These are phyloP conservation scores for Ciconia nigra DNA, from an alignment of 2,797 vertebrate species.

Conservation along the genomic window DNA sequence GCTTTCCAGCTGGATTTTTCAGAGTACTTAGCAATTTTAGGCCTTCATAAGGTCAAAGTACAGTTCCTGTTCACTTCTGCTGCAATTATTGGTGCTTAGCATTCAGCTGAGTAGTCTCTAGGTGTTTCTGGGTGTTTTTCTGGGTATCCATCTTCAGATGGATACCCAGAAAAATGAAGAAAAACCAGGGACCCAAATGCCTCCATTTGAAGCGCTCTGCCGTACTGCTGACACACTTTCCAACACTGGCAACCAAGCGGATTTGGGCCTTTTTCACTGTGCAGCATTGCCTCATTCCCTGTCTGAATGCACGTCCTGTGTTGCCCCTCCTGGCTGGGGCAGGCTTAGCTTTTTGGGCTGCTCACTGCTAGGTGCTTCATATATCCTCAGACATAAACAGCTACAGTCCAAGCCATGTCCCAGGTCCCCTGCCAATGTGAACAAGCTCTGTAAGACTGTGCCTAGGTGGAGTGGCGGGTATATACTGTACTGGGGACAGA, in stretches of 20 bases:
- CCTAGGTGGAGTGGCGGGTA: rapidly evolving
- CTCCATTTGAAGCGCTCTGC: background rate
- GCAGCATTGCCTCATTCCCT: background rate
- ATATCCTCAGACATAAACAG: background rate
- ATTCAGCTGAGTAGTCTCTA: background rate
- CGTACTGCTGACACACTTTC: background rate
- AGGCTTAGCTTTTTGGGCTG: background rate
- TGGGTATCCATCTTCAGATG: too few relatives aligned
- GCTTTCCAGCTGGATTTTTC: background rate
- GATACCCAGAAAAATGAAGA: background rate
- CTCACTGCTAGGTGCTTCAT: background rate
- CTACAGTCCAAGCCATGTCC: background rate
- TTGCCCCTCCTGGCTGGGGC: background rate
- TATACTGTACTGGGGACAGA: background rate
- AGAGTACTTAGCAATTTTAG: background rate
- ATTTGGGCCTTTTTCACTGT: background rate
- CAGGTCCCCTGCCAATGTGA: background rate
- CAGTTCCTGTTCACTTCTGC: background rate
- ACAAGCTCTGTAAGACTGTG: background rate
- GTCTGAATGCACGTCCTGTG: background rate
- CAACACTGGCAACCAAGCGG: background rate
- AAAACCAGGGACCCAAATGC: background rate
- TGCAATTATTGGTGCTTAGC: background rate
- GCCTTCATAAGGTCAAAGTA: background rate
- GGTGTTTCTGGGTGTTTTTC: too few relatives aligned